These are phyloP conservation scores for Griposia aprilina DNA, from an alignment of 2,888 invertebrate genomes.

Conservation along the genomic window DNA sequence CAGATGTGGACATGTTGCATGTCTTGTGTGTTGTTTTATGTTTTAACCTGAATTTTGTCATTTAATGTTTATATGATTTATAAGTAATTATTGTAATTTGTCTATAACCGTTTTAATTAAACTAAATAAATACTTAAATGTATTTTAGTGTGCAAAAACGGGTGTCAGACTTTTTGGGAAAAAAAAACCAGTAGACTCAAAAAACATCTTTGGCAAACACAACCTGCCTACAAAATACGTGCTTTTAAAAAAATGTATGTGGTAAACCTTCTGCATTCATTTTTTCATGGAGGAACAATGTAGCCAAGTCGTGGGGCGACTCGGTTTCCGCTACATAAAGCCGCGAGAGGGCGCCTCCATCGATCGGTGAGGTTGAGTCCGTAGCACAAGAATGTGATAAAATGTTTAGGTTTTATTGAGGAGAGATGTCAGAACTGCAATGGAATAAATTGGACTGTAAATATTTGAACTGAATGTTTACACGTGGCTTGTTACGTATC, in stretches of 20 bases:
- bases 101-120: no score
- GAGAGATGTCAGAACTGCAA: slow-evolving; percentile 13
- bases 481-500: neutral
- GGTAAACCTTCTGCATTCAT: slow-evolving; percentile 20
- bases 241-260: neutral
- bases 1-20: neutral
- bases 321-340: slow-evolving; percentile 79
- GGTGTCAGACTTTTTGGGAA: neutral
- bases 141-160: neutral
- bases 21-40: no score
- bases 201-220: neutral
- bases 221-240: neutral
- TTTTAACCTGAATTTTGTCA: neutral
- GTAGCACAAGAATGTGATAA: slow-evolving; percentile 45
- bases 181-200: neutral
- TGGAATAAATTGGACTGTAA: slow-evolving; percentile 29
- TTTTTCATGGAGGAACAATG: slow-evolving; percentile 70
- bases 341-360: slow-evolving; percentile 73
- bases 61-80: neutral
- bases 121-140: no score
- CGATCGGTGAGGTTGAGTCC: slow-evolving; percentile 67
- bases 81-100: neutral
- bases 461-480: slow-evolving; percentile 18
- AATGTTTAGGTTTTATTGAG: slow-evolving; percentile 44
- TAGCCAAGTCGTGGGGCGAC: slow-evolving; percentile 72